Percentiles rank a stretch among this genome's conserved stretches.
Conservation (phyloP, 2,113 vertebrate species). For the Coptodon rendalli region DNA sequence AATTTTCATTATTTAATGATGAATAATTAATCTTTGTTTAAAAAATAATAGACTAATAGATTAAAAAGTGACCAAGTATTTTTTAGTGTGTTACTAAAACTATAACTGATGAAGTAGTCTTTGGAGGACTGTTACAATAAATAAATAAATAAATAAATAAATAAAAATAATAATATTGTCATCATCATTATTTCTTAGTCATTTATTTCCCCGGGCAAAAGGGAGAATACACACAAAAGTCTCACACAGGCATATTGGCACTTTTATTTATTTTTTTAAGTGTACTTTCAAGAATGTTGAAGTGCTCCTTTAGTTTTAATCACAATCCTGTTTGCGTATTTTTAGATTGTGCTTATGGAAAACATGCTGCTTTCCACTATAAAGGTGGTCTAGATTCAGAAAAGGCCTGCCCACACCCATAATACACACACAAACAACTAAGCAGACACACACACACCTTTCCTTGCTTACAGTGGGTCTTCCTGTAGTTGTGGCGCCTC, state of each 20-base stretch:
- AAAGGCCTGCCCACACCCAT: neutral
- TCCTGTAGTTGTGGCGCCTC: constrained; percentile 66
- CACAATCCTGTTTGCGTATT: neutral
- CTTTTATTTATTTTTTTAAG: neutral
- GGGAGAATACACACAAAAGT: neutral
- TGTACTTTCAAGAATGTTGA: neutral
- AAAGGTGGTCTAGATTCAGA: neutral
- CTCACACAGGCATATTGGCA: neutral
- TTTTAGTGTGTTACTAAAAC: neutral
- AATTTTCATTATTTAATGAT: neutral
- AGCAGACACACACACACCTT: constrained; percentile 33
- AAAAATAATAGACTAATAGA: neutral
- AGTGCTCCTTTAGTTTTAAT: neutral
- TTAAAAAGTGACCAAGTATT: neutral
- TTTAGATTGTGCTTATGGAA: neutral
- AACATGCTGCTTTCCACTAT: neutral
- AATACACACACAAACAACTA: neutral
- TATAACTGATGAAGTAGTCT: neutral
- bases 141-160: no score
- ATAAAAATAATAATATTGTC: no score
- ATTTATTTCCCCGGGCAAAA: neutral
- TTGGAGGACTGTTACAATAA: neutral
- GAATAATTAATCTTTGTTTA: neutral
- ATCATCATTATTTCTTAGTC: neutral
- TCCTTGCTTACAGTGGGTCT: constrained; percentile 65